Base-by-base conservation (phyloP, 2,113 vertebrate genomes). In the Pelecanoides urinatrix region DNA sequence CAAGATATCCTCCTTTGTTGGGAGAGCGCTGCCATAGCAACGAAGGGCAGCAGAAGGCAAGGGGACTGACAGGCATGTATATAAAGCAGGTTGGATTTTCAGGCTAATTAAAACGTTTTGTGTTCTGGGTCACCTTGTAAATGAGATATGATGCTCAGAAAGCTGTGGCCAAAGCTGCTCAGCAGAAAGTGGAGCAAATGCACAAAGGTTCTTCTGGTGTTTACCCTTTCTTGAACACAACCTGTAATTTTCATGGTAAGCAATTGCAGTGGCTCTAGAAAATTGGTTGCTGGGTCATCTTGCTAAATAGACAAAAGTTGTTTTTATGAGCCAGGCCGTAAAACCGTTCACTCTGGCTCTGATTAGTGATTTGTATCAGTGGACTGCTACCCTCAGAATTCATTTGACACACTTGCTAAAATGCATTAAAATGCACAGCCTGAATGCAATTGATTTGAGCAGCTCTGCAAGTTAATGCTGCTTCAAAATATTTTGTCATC, bases 51-150 rank as follows among this genome's bases (percentile, higher is more conserved):
- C 94, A 91, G 95, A 95, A 93, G 94, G 97, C 95, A 77, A 95
- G 96, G 76, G 93, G 79, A 59, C 94, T 95, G 96, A 95, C 92
- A 91, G 93, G 74, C 94, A 13, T 90, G 88, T 91, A 89, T 94
- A 95, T 76, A 95, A 96, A 96, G 92, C 78, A 13, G 52, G 73
- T 96, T 88, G 92, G 86, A 83, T 95, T 96, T 94, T 85, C 65
- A 88, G 88, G 91, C 96, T 98, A 97, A 98, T 98, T 97, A 98
- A 96, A 95, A 94, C 96, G 88, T 86, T 96, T 96, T 88, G 67
- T 85, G 88, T 90, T 94, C 72, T 94, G 84, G 96, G 96, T 96
- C 96, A 97, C 93, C 96, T 97, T 94, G 93, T 66, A 97, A 98
- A 98, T 59, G 92, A 98, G 96, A 97, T 80, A 34, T 1, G 25